Percentiles rank a stretch among this genome's conserved stretches.
Conservation (phyloP, 2,888 invertebrate species). For the Metalampra italica region DNA sequence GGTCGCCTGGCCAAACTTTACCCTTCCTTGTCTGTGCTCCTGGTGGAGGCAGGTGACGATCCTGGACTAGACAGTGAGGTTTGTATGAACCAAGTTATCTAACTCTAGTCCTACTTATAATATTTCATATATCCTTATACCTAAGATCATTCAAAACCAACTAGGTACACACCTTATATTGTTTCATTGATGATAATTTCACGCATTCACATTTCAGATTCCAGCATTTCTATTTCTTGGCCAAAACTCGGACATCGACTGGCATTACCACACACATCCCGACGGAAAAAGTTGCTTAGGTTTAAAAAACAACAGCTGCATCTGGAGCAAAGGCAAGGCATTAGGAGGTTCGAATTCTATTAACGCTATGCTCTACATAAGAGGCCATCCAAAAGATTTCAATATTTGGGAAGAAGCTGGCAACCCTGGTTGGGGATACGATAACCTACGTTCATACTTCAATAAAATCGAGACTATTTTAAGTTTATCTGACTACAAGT, state of each 20-base stretch:
- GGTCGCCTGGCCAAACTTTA: constrained; percentile 48
- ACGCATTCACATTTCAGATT: constrained; percentile 32
- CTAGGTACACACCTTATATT: background rate
- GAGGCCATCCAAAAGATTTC: constrained; percentile 76
- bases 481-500: constrained; percentile 16
- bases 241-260: constrained; percentile 59
- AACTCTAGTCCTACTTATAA: background rate
- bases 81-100: constrained; percentile 17
- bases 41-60: constrained; percentile 72
- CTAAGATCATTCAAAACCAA: background rate
- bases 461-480: constrained; percentile 56
- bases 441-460: constrained; percentile 59
- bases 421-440: constrained; percentile 76
- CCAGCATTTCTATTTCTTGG: constrained; percentile 46
- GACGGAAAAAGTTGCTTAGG: constrained; percentile 51
- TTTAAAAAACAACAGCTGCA: constrained; percentile 45
- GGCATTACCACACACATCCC: constrained; percentile 72
- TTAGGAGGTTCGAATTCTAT: constrained; percentile 80
- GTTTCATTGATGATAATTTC: background rate
- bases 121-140: background rate
- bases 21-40: constrained; percentile 41
- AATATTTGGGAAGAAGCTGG: constrained; percentile 74
- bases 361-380: constrained; percentile 80
- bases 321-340: constrained; percentile 82
- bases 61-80: constrained; percentile 64